Evolutionary conservation across 2,113 vertebrate genomes (phyloP), one percentile per base, ranked within the genome.

Genomic region (Anthoscopus minutus): DNA sequence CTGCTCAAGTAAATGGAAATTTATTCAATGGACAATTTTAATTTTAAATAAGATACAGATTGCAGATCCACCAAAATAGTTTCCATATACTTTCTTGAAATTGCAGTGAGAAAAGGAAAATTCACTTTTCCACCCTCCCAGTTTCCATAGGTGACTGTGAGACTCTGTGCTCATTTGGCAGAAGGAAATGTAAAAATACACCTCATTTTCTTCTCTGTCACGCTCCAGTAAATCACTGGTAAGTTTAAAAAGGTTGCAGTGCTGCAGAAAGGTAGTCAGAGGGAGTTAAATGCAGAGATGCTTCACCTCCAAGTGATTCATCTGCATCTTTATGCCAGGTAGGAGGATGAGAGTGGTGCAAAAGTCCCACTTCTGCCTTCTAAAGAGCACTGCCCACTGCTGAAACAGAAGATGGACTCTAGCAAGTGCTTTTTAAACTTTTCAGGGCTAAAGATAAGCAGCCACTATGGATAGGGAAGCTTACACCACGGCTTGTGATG

Each of bases 1-100:
- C 83, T 95, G 92, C 78, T 81, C 87, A 37, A 87, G 40, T 69
- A 91, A 87, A 92, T 95, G 89, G 94, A 96, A 95, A 96, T 58
- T 47, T 86, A 93, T 78, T 94, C 89, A 92, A 82, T 86, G 85
- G 89, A 77, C 76, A 64, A 93, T 89, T 93, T 92, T 58, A 86
- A 92, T 91, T 94, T 96, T 42, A 92, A 96, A 89, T 89, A 88
- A 73, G 92, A 57, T 57, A 48, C 48, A 91, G 89, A 73, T 56
- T 91, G 71, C 50, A 51, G 71, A 80, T 73, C 71, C 33, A 80
- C 76, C 74, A 67, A 78, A 94, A 89, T 40, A 92, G 60, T 96
- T 93, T 93, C 89, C 74, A 44, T 40, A 45, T 33, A 73, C 74
- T 62, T 89, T 81, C 89, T 85, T 93, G 25, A 89, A 91, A 86